phyloP scores from a whole-genome alignment of 2,888 invertebrate species.

The Abrostola tripartita region DNA sequence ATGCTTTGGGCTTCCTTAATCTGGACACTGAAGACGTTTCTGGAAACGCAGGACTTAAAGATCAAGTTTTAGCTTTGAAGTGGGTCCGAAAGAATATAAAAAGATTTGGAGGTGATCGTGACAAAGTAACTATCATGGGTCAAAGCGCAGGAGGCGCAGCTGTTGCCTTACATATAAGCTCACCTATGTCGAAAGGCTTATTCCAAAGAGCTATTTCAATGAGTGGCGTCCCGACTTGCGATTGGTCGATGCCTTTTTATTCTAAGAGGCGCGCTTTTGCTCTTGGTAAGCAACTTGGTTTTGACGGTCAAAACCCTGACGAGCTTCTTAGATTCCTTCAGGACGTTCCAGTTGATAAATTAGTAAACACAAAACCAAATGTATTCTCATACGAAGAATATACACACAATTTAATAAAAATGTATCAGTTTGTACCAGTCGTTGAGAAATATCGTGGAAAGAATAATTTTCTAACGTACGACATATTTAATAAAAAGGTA shows the following conservation, averaged over 20 bases:
- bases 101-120: constrained; percentile 20
- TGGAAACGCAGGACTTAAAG: constrained; percentile 35
- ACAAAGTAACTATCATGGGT: constrained; percentile 26
- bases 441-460: constrained; percentile 17
- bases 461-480: constrained; percentile 16
- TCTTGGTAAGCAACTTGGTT: constrained; percentile 24
- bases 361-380: constrained; percentile 15
- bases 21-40: constrained; percentile 20
- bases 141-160: constrained; percentile 24
- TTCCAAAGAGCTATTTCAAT: constrained; percentile 22
- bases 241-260: constrained; percentile 13
- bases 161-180: constrained; percentile 18
- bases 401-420: constrained; percentile 6
- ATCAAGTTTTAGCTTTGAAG: constrained; percentile 23
- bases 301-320: constrained; percentile 10
- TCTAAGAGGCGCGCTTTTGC: constrained; percentile 24
- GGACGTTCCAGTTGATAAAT: constrained; percentile 11
- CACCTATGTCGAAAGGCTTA: constrained; percentile 25
- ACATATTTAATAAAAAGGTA: not conserved
- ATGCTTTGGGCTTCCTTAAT: constrained; percentile 18
- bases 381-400: constrained; percentile 22
- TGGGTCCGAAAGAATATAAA: constrained; percentile 26
- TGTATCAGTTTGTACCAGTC: constrained; percentile 30
- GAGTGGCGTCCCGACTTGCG: constrained; percentile 12
- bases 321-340: constrained; percentile 24